Evolutionary conservation across 2,113 vertebrate species (phyloP), one percentile per base, ranked within the genome.

Genomic region (Podocnemis expansa): DNA sequence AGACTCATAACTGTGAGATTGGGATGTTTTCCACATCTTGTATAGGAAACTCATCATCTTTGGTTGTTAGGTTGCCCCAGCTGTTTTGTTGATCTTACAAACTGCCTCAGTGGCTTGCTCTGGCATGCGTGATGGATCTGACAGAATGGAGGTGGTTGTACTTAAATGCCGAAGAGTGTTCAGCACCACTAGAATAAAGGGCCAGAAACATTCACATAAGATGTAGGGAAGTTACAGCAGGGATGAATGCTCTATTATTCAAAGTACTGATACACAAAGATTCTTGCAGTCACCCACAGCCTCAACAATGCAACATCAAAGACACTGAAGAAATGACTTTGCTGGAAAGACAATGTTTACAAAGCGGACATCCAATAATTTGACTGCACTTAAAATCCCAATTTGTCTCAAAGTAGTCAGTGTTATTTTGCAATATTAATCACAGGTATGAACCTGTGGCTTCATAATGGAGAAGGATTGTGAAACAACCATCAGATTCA

Each of bases 111-210:
- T 94, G 0, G 99, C 99, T 98, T 99, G 99, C 85, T 99, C 98
- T 0, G 98, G 99, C 95, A 99, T 98, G 92, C 96, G 85, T 0
- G 98, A 96, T 0, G 99, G 99, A 89, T 99, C 98, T 1, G 97
- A 98, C 56, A 99, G 98, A 76, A 99, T 98, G 73, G 99, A 99
- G 2, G 99, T 99, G 95, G 97, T 99, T 34, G 98, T 99, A 95
- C 99, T 99, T 89, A 99, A 97, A 51, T 99, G 99, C 45, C 99
- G 98, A 45, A 99, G 99, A 4, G 98, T 98, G 82, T 95, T 98
- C 97, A 99, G 96, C 87, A 99, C 99, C 98, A 99, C 99, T 99
- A 93, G 8, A 76, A 87, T 73, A 93, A 73, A 86, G 58, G 38
- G 13, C 4, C 38, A 55, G 5, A 41, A 79, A 58, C n/a, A 56